Percentiles rank a stretch among this genome's conserved stretches.
Conservation (phyloP, 2,113 vertebrate species). For the Murina feae region DNA sequence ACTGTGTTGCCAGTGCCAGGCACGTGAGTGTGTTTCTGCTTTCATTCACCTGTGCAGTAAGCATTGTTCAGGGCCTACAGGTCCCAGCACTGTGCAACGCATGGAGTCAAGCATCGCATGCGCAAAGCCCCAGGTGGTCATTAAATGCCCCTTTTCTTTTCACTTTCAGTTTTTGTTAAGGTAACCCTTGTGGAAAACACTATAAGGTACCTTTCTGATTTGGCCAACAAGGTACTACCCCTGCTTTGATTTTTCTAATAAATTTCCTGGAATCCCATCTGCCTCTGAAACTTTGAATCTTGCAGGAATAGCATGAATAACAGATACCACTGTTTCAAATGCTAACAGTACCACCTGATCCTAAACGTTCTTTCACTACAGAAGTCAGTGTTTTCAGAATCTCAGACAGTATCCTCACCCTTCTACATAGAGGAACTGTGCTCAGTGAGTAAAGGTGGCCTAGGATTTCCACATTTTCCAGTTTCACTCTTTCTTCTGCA, state of each 20-base stretch:
- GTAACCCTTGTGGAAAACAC: neutral
- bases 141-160: neutral
- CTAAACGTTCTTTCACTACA: neutral
- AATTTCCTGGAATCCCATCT: neutral
- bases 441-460: neutral
- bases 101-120: neutral
- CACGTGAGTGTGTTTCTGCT: fast-evolving
- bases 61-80: neutral
- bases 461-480: neutral
- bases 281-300: neutral
- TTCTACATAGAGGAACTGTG: neutral
- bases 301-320: neutral
- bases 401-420: neutral
- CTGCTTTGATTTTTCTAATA: neutral
- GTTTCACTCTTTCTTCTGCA: neutral
- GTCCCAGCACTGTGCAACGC: neutral
- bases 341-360: neutral
- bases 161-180: neutral
- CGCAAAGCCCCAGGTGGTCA: neutral
- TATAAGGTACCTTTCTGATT: neutral
- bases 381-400: neutral
- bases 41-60: neutral
- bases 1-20: fast-evolving
- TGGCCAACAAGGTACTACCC: neutral
- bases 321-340: neutral